phyloP scores from a whole-genome alignment of 2,113 vertebrate species.

The Hippocampus guttulatus region DNA sequence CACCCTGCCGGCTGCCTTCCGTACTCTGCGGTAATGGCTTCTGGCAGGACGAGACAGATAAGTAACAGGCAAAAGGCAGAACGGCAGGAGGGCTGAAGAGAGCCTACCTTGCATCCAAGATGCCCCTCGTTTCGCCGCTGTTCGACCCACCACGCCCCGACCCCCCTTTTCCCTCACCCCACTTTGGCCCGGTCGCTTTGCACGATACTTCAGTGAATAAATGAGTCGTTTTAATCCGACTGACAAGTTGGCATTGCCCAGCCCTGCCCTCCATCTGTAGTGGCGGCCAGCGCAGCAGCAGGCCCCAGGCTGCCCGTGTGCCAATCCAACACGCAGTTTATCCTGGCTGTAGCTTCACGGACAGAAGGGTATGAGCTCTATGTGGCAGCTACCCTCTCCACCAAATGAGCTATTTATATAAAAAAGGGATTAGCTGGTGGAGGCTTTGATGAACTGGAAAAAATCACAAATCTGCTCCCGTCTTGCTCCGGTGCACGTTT shows the following conservation, averaged over 20 bases:
- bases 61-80: slow-evolving; percentile 70
- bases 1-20: slow-evolving; percentile 94
- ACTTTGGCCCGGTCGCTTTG: slow-evolving; percentile 91
- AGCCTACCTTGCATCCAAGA: slow-evolving; percentile 67
- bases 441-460: slow-evolving; percentile 76
- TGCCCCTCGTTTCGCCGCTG: slow-evolving; percentile 62
- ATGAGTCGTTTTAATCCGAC: slow-evolving; percentile 99
- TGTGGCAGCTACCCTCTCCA: slow-evolving; percentile 74
- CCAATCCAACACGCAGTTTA: slow-evolving; percentile 80
- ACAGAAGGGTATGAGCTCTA: slow-evolving; percentile 80
- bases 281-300: slow-evolving; percentile 79
- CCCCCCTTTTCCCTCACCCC: slow-evolving; percentile 62
- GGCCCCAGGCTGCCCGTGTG: slow-evolving; percentile 75
- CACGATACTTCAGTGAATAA: slow-evolving; percentile 98
- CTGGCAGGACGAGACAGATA: slow-evolving; percentile 84
- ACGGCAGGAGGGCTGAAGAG: slow-evolving; percentile 66
- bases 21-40: slow-evolving; percentile 96
- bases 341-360: slow-evolving; percentile 79
- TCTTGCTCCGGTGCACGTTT: slow-evolving; percentile 31
- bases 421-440: slow-evolving; percentile 77
- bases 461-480: slow-evolving; percentile 52
- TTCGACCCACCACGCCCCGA: slow-evolving; percentile 45
- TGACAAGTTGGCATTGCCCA: slow-evolving; percentile 99
- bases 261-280: slow-evolving; percentile 99
- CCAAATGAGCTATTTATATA: slow-evolving; percentile 83